Conservation (phyloP, 2,797 vertebrate species). For the Pelochelys cantorii region DNA sequence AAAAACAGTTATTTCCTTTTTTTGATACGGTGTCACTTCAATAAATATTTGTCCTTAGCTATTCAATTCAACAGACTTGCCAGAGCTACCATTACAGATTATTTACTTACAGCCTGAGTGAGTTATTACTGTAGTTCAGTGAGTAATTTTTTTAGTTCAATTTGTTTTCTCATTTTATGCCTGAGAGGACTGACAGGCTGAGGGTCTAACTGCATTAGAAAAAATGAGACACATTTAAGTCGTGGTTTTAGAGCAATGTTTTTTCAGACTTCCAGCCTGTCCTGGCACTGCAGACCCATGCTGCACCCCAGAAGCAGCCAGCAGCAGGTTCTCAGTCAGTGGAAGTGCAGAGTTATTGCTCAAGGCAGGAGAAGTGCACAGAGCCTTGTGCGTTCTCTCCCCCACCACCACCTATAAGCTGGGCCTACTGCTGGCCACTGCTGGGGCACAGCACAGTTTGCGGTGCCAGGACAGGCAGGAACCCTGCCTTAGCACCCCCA, state of each 20-base stretch:
- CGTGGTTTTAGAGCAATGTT: neutral
- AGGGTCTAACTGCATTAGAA: neutral
- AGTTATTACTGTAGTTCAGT: conserved; percentile 22
- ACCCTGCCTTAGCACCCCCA: no score
- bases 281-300: no score
- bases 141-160: conserved; percentile 12
- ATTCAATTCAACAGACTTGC: conserved; percentile 7
- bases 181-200: neutral
- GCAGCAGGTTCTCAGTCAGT: no score
- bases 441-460: no score
- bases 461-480: no score
- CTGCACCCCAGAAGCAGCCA: no score
- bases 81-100: conserved; percentile 22
- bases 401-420: no score
- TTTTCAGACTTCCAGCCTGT: no score
- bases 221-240: neutral
- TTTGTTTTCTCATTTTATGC: conserved; percentile 9
- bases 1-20: conserved; percentile 12
- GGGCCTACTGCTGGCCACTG: no score
- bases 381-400: no score
- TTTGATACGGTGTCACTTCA: neutral
- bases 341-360: no score
- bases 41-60: neutral
- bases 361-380: no score
- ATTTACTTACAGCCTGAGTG: conserved; percentile 12